phyloP scores from a whole-genome alignment of 2,113 vertebrate species.

The Leptodactylus fuscus region DNA sequence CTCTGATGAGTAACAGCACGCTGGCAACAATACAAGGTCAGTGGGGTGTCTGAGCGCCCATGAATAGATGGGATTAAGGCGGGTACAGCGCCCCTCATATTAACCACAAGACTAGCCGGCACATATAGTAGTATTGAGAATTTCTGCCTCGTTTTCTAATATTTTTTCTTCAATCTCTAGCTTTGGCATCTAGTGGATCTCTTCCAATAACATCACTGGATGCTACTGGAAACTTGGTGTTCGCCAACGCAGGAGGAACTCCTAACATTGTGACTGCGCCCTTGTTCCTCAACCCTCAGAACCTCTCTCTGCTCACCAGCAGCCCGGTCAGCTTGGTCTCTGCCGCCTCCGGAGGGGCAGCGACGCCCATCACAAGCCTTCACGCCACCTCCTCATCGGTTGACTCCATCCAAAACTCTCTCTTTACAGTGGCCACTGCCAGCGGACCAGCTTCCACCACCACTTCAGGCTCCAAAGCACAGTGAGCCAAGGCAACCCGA shows the following conservation, averaged over 20 bases:
- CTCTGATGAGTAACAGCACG: conserved; percentile 97
- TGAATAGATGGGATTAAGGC: not conserved
- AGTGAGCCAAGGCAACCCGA: conserved; percentile 80
- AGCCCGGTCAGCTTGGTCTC: conserved; percentile 97
- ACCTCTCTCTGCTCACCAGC: conserved; percentile 98
- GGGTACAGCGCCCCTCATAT: not conserved
- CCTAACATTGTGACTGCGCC: conserved; percentile 94
- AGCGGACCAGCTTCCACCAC: conserved; percentile 88
- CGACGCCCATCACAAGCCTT: conserved; percentile 85
- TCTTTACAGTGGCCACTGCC: conserved; percentile 84
- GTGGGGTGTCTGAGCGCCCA: conserved; percentile 58
- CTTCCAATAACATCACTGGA: conserved; percentile 97
- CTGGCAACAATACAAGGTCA: conserved; percentile 98
- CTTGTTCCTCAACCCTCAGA: conserved; percentile 97
- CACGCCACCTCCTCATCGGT: conserved; percentile 83
- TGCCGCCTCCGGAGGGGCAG: conserved; percentile 80
- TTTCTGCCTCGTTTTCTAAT: no score
- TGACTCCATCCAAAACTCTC: conserved; percentile 87
- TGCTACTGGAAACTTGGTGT: conserved; percentile 91
- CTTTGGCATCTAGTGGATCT: conserved; percentile 92
- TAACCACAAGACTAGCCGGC: no score
- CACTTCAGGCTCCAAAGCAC: conserved; percentile 97
- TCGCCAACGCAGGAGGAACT: conserved; percentile 87
- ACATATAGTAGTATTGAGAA: no score
- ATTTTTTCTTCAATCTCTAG: conserved; percentile 65